Percentiles rank a stretch among this genome's conserved stretches.
phyloP scores from a whole-genome alignment of 2,888 invertebrate species.

The Stenichneumon culpator region DNA sequence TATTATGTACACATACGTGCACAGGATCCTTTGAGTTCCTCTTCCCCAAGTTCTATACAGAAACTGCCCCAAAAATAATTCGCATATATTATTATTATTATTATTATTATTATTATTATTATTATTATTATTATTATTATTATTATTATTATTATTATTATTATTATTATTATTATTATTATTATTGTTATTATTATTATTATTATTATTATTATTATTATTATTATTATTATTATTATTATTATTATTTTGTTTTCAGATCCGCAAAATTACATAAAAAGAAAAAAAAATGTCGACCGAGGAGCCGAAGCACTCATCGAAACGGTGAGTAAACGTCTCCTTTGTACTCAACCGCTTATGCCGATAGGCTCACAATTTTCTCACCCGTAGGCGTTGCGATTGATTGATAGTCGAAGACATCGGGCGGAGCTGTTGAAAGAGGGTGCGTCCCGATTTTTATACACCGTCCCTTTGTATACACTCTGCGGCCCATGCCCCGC shows the following conservation, averaged over 20 bases:
- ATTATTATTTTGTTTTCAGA: not conserved
- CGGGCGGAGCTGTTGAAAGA: not conserved
- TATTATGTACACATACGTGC: conserved; percentile 1
- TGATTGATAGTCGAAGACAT: not conserved
- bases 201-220: not conserved
- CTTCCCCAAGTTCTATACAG: not conserved
- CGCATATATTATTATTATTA: not conserved
- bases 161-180: not conserved
- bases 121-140: not conserved
- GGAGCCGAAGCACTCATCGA: not conserved
- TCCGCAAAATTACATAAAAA: no score
- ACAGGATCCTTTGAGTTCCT: not conserved
- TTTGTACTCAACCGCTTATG: not conserved
- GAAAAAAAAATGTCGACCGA: not conserved
- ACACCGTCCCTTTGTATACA: conserved; percentile 7
- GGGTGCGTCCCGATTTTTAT: not conserved
- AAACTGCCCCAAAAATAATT: not conserved
- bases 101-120: not conserved
- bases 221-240: not conserved
- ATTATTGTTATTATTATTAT: not conserved
- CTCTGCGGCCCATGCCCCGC: not conserved
- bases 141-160: not conserved
- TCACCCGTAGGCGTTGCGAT: not conserved
- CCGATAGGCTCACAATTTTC: not conserved
- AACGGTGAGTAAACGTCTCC: conserved; percentile 10